Evolutionary conservation across 2,888 invertebrate species (phyloP).

Genomic region (Rosalia funebris): DNA sequence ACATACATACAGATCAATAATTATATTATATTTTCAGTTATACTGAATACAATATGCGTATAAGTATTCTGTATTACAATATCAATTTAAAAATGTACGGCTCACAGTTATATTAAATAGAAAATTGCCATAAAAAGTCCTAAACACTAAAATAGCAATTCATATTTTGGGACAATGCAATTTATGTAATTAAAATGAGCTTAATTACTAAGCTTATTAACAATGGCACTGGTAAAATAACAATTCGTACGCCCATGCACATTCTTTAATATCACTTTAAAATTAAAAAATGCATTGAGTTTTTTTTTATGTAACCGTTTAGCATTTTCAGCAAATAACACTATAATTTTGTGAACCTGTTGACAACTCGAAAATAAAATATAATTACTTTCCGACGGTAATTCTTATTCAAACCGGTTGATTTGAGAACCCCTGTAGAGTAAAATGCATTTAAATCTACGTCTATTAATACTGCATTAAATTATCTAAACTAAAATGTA

Average conservation of each 20-base stretch:
- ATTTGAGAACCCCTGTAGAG: slow-evolving; percentile 33
- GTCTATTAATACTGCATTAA: slow-evolving; percentile 37
- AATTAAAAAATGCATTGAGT: slow-evolving; percentile 12
- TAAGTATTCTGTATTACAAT: too few relatives aligned
- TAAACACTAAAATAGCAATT: too few relatives aligned
- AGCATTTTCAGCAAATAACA: slow-evolving; percentile 47
- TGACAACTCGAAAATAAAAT: slow-evolving; percentile 41
- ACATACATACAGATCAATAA: too few relatives aligned
- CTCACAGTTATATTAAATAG: too few relatives aligned
- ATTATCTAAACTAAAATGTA: slow-evolving; percentile 36
- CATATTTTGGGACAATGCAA: too few relatives aligned
- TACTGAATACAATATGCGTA: too few relatives aligned
- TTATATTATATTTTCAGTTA: too few relatives aligned
- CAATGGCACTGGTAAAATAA: not conserved
- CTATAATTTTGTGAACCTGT: slow-evolving; percentile 44
- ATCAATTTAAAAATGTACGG: too few relatives aligned
- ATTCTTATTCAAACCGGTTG: slow-evolving; percentile 33
- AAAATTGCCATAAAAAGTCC: too few relatives aligned
- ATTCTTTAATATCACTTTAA: not conserved
- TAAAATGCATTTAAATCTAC: slow-evolving; percentile 30
- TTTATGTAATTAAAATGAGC: not conserved
- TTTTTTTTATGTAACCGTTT: slow-evolving; percentile 33
- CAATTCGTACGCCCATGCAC: slow-evolving; percentile 8
- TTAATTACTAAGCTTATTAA: too few relatives aligned
- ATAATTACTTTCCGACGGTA: slow-evolving; percentile 35